Base-by-base conservation (phyloP, 2,888 invertebrate genomes). In the Myopa tessellatipennis region DNA sequence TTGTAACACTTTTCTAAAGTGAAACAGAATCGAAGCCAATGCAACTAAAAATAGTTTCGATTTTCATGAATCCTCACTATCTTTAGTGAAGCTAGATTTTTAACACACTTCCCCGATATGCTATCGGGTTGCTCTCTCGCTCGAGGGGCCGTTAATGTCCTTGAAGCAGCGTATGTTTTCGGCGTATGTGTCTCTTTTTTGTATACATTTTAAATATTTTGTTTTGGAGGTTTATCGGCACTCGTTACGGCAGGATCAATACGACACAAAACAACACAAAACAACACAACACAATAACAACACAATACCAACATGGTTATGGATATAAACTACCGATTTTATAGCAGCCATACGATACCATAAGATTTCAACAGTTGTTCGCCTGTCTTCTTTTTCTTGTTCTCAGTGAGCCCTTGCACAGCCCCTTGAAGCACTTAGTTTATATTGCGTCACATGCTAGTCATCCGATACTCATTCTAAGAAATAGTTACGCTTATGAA, bases 81-180 rank as follows among this genome's bases (percentile, higher is more conserved):
- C 65, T 67, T 36, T 67, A 16, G 16, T 36, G 34, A 16, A 34
- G 7, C 12, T 67, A 34, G n/a, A 67, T 34, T 69, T 75, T 60
- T 75, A 60, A 75, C 75, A 75, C 75, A 40, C 58, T 68, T 26
- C 34, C n/a, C 14, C 50, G 74, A 74, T 74, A 65, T 52, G 34
- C 26, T 73, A 73, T 73, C 73, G 26, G 36, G 12, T 45, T 73
- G 45, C 50, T 18, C n/a, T 45, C 38, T 40, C 60, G 34, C 6
- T 38, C 34, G n/a, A 16, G 16, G 4, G 4, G 5, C 55, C 34
- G 4, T 45, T 16, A n/a, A n/a, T n/a, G n/a, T n/a, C n/a, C 65
- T 7, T 26, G n/a, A 36, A 70, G 26, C 50, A 50, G n/a, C 18
- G 16, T 16, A 3, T 34, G 45, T 50, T 70, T 50, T 75, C n/a